These are phyloP conservation scores for Baryphthengus martii DNA, from an alignment of 2,113 vertebrate species.

Conservation along the genomic window DNA sequence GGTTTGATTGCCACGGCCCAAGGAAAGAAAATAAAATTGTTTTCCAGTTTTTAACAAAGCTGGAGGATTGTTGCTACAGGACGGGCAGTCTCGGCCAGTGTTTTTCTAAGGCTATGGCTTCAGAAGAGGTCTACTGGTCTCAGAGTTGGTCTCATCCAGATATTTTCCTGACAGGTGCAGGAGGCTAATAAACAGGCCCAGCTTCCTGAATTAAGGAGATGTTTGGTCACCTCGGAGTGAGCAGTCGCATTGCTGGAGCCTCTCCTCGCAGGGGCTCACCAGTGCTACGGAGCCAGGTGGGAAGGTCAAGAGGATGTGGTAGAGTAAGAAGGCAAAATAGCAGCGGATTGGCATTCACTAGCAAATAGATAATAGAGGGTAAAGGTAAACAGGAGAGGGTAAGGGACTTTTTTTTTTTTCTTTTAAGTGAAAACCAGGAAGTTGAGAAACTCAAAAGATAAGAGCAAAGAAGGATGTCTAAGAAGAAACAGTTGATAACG, in stretches of 20 bases:
- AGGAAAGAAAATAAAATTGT: neutral
- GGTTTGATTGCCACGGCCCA: neutral
- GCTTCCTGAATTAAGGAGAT: neutral
- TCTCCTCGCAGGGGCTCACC: neutral
- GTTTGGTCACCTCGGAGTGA: neutral
- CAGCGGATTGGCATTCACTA: neutral
- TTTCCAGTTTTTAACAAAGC: neutral
- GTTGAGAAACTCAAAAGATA: conserved; percentile 65
- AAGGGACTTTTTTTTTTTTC: neutral
- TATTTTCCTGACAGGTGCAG: neutral
- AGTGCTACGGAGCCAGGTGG: neutral
- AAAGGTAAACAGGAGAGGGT: conserved; percentile 4
- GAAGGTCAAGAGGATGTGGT: neutral
- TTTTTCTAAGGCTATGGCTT: neutral
- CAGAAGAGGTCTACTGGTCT: neutral
- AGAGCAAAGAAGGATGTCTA: conserved; percentile 21
- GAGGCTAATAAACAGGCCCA: neutral
- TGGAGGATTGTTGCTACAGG: neutral
- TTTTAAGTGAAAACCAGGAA: conserved; percentile 18
- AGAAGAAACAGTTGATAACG: conserved; percentile 26
- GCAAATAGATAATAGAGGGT: neutral
- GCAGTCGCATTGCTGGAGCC: fast-evolving
- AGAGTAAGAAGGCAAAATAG: neutral
- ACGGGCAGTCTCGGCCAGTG: neutral
- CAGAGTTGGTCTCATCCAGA: neutral